Conservation (phyloP, 2,797 vertebrate genomes). For the Premnoplex brunnescens region DNA sequence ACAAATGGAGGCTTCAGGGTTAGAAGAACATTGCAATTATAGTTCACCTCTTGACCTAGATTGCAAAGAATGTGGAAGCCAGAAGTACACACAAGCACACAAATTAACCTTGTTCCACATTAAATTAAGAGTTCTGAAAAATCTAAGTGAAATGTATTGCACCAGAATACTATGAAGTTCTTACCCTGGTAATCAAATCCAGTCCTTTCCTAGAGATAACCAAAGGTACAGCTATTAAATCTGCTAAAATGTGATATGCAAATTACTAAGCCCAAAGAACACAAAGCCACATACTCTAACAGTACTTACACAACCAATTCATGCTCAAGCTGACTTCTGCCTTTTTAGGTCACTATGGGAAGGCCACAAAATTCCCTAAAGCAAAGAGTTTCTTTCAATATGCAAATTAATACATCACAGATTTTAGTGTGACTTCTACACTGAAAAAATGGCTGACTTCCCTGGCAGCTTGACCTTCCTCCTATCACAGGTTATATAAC, state of each 20-base stretch:
- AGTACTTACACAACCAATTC: neutral
- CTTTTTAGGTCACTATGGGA: neutral
- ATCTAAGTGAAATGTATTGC: neutral
- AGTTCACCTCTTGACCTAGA: slow-evolving; percentile 55
- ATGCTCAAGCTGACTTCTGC: neutral
- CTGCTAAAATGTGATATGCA: neutral
- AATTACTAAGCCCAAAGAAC: neutral
- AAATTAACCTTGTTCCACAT: neutral
- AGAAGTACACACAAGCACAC: neutral
- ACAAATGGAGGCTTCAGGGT: neutral
- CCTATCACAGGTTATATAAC: slow-evolving; percentile 9
- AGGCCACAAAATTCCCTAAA: neutral
- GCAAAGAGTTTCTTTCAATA: neutral
- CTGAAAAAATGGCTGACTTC: neutral
- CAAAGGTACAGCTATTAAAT: neutral
- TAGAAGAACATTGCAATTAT: slow-evolving; percentile 6
- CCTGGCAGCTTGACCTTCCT: slow-evolving; percentile 32
- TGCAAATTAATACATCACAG: neutral
- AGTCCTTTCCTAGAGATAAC: neutral
- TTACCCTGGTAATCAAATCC: neutral
- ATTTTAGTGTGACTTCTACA: neutral
- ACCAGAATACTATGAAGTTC: neutral
- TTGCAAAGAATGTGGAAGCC: neutral
- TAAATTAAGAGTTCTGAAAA: neutral
- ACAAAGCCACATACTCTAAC: neutral